Evolutionary conservation across 2,888 invertebrate genomes (phyloP).

Genomic region (Cataglyphis rosenhaueri): DNA sequence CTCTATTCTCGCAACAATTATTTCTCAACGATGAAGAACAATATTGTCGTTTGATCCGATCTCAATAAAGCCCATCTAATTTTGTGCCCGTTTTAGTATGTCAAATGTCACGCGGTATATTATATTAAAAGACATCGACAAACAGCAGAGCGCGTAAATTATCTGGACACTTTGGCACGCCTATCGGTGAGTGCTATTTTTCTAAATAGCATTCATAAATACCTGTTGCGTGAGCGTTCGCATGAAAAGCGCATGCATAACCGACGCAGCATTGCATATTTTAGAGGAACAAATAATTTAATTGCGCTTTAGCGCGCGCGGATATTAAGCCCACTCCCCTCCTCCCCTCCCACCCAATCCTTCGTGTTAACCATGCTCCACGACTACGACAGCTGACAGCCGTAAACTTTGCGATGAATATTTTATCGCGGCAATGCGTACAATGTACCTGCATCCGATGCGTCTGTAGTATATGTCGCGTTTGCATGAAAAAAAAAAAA

Average conservation of each 20-base stretch:
- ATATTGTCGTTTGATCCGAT: not conserved
- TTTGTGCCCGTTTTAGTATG: not conserved
- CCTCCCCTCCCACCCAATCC: not conserved
- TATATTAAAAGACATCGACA: not conserved
- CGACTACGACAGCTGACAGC: conserved; percentile 46
- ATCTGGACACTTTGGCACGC: not conserved
- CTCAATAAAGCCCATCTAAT: not conserved
- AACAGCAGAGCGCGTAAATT: conserved; percentile 14
- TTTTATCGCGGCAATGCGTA: conserved; percentile 35
- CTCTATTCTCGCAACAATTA: not conserved
- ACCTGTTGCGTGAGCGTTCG: conserved; percentile 65
- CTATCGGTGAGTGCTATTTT: conserved; percentile 27
- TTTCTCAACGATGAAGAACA: not conserved
- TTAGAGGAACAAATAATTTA: conserved; percentile 66
- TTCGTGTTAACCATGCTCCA: conserved; percentile 32
- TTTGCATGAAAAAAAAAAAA: conserved; percentile 12
- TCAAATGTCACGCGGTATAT: not conserved
- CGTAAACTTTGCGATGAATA: conserved; percentile 53
- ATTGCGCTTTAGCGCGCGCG: conserved; percentile 50
- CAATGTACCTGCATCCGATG: not conserved
- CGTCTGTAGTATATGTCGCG: not conserved
- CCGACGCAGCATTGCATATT: conserved; percentile 55
- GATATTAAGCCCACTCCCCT: conserved; percentile 30
- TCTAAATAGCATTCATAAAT: conserved; percentile 56
- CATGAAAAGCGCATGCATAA: conserved; percentile 64